These are phyloP conservation scores for Luehdorfia chinensis DNA, from an alignment of 1,140 invertebrate species.

Conservation along the genomic window DNA sequence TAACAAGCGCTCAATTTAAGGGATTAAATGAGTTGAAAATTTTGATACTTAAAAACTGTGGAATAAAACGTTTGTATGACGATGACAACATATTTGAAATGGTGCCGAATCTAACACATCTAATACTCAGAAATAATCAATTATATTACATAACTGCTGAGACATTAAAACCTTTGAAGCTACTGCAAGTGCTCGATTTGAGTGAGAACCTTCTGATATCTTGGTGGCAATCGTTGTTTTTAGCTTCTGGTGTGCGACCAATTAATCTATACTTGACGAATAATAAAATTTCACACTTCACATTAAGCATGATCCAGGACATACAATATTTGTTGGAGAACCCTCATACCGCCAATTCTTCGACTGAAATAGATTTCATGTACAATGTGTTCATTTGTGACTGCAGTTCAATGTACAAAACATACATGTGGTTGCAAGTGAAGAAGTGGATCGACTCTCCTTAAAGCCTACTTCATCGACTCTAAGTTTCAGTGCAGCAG, in stretches of 20 bases:
- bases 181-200: slow-evolving; percentile 68
- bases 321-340: slow-evolving; percentile 66
- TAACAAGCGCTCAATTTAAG: slow-evolving; percentile 62
- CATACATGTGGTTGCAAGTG: slow-evolving; percentile 55
- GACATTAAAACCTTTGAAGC: slow-evolving; percentile 62
- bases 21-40: slow-evolving; percentile 71
- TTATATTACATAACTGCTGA: slow-evolving; percentile 61
- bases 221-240: slow-evolving; percentile 73
- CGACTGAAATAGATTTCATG: slow-evolving; percentile 61
- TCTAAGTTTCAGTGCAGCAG: slow-evolving; percentile 59
- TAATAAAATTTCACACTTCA: slow-evolving; percentile 77
- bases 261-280: slow-evolving; percentile 59
- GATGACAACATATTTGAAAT: slow-evolving; percentile 72
- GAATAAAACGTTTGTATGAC: slow-evolving; percentile 66
- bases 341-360: slow-evolving; percentile 22
- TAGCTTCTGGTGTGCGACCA: slow-evolving; percentile 48
- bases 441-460: slow-evolving; percentile 35
- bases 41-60: slow-evolving; percentile 70
- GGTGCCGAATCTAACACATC: slow-evolving; percentile 70
- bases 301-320: slow-evolving; percentile 77
- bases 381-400: slow-evolving; percentile 78
- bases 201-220: slow-evolving; percentile 71
- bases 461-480: slow-evolving; percentile 45
- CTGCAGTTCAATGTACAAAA: slow-evolving; percentile 63
- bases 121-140: slow-evolving; percentile 72